A percentile compares a stretch with the other conserved stretches of the same genome.
Conservation (phyloP, 2,888 invertebrate genomes). For the Campaea margaritaria region DNA sequence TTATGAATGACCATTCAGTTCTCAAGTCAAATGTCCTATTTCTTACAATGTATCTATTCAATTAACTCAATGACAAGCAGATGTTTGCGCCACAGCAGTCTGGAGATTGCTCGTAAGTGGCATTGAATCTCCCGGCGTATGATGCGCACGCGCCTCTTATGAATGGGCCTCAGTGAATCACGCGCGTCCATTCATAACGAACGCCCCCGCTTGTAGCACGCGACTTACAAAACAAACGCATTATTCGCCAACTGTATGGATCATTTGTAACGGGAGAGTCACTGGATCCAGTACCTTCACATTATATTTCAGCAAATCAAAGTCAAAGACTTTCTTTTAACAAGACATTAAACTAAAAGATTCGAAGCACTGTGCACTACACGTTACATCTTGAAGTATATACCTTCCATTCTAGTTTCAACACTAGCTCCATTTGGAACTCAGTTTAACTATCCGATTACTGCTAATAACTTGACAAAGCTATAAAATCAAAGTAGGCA, state of each 20-base stretch:
- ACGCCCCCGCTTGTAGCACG: conserved; percentile 74
- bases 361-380: too few relatives aligned
- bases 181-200: conserved; percentile 72
- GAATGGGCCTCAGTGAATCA: conserved; percentile 80
- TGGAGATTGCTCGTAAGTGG: conserved; percentile 53
- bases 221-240: conserved; percentile 66
- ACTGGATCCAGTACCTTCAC: conserved; percentile 4
- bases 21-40: conserved; percentile 22
- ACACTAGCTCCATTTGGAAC: neutral
- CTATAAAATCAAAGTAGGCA: conserved; percentile 25
- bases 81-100: conserved; percentile 39
- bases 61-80: conserved; percentile 40
- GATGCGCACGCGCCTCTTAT: conserved; percentile 64
- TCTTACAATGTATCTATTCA: conserved; percentile 37
- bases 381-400: neutral
- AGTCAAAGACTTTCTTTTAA: too few relatives aligned
- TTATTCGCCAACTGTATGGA: conserved; percentile 57
- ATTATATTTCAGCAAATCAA: too few relatives aligned
- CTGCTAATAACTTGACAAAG: conserved; percentile 21
- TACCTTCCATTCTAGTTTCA: neutral
- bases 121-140: conserved; percentile 58
- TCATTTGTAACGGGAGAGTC: conserved; percentile 32
- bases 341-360: too few relatives aligned
- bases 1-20: conserved; percentile 21
- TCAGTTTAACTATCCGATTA: conserved; percentile 17